These are phyloP conservation scores for Gadus macrocephalus DNA, from an alignment of 2,113 vertebrate genomes.

Conservation along the genomic window DNA sequence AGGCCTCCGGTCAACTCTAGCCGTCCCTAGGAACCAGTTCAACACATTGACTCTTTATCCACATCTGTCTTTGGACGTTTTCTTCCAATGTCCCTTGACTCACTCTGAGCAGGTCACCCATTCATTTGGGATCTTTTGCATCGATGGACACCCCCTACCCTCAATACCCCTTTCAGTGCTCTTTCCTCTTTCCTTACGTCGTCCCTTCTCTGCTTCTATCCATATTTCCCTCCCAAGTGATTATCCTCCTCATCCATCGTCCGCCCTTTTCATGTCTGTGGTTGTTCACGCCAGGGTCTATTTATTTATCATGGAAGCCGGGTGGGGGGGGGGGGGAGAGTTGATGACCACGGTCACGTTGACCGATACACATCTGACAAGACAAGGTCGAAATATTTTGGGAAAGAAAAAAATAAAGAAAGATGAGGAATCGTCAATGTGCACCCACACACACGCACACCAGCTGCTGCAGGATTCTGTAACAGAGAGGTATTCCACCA, in stretches of 20 bases:
- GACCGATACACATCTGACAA: conserved; percentile 52
- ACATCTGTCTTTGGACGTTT: conserved; percentile 21
- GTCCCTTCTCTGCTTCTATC: conserved; percentile 38
- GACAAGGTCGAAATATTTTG: conserved; percentile 41
- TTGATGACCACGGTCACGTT: conserved; percentile 54
- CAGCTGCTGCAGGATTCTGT: conserved; percentile 33
- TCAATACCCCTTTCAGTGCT: conserved; percentile 4
- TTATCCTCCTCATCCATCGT: conserved; percentile 29
- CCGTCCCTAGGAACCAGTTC: conserved; percentile 31
- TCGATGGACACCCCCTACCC: conserved; percentile 35
- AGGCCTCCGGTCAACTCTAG: conserved; percentile 33
- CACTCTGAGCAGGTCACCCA: conserved; percentile 24
- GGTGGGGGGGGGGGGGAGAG: conserved; percentile 33
- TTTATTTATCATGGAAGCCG: conserved; percentile 38
- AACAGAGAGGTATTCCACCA: conserved; percentile 14
- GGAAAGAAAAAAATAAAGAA: conserved; percentile 16
- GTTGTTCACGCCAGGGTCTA: background rate
- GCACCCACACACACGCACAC: conserved; percentile 15
- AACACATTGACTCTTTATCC: conserved; percentile 27
- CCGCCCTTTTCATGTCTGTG: conserved; percentile 26
- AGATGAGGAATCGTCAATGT: background rate
- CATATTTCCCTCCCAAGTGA: conserved; percentile 8
- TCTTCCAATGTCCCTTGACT: conserved; percentile 37
- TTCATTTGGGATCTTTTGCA: conserved; percentile 34
- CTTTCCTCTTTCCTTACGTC: conserved; percentile 41